These are phyloP conservation scores for Agapornis canus DNA, from an alignment of 2,797 vertebrate genomes.

Conservation along the genomic window DNA sequence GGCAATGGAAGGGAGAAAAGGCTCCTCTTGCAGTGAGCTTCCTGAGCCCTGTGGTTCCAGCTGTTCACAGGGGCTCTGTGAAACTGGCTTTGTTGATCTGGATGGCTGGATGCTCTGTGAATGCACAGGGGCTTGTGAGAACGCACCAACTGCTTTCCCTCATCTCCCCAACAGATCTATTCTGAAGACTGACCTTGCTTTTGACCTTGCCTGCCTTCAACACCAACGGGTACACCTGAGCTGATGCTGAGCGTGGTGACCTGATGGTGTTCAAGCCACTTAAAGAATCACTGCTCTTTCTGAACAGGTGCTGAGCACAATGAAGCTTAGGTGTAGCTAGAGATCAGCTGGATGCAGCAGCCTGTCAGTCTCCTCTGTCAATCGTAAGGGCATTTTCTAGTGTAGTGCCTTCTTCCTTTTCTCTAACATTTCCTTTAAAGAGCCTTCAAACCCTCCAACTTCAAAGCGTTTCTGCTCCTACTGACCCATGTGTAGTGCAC, in stretches of 20 bases:
- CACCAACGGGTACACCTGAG: background rate
- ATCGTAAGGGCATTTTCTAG: background rate
- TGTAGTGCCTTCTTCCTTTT: background rate
- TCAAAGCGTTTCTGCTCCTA: constrained; percentile 16
- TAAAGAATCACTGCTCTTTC: background rate
- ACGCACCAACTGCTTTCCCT: background rate
- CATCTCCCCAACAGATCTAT: background rate
- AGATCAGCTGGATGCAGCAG: background rate
- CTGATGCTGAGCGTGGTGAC: background rate
- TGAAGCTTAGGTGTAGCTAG: background rate
- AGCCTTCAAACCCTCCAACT: background rate
- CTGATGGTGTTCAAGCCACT: background rate
- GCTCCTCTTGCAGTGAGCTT: background rate
- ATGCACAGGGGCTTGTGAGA: background rate
- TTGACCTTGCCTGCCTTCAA: background rate
- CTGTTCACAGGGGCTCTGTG: fast-evolving
- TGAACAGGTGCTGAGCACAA: background rate
- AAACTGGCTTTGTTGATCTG: background rate
- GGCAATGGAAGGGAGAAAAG: background rate
- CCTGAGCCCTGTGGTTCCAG: background rate
- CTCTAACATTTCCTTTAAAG: background rate
- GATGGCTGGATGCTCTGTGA: background rate
- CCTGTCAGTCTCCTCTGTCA: background rate
- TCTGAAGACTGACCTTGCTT: background rate
- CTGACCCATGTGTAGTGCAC: constrained; percentile 8